A percentile compares a stretch with the other conserved stretches of the same genome.
Evolutionary conservation across 2,113 vertebrate genomes (phyloP).

Genomic region (Gavia stellata): DNA sequence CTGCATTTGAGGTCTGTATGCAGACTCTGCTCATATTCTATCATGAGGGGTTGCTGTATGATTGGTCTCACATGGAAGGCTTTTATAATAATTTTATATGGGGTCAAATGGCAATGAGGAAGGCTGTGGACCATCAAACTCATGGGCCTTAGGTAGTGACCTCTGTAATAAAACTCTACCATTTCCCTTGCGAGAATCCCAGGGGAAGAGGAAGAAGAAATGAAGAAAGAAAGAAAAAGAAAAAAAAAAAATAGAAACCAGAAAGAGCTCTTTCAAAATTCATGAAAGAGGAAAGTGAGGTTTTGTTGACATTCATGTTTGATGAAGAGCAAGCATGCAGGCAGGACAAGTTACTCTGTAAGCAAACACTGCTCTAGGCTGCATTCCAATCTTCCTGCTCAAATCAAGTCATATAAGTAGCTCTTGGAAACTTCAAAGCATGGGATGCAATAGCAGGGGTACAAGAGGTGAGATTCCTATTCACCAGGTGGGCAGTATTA

Average conservation of each 20-base stretch:
- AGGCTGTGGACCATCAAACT: constrained; percentile 26
- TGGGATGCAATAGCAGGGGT: neutral
- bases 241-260: neutral
- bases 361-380: constrained; percentile 56
- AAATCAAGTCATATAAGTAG: constrained; percentile 30
- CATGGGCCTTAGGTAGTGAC: neutral
- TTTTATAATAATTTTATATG: neutral
- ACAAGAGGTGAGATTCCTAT: neutral
- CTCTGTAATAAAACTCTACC: neutral
- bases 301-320: constrained; percentile 73
- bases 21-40: neutral
- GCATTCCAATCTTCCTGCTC: neutral
- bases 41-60: neutral
- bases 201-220: neutral
- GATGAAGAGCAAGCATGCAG: constrained; percentile 51
- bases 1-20: neutral
- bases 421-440: neutral
- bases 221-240: neutral
- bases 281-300: constrained; percentile 51
- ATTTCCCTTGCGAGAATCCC: neutral
- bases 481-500: neutral
- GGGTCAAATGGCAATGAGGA: neutral
- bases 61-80: neutral
- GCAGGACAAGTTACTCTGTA: neutral
- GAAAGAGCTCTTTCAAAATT: constrained; percentile 65